Conservation (phyloP, 2,113 vertebrate genomes). For the Meleagris gallopavo region DNA sequence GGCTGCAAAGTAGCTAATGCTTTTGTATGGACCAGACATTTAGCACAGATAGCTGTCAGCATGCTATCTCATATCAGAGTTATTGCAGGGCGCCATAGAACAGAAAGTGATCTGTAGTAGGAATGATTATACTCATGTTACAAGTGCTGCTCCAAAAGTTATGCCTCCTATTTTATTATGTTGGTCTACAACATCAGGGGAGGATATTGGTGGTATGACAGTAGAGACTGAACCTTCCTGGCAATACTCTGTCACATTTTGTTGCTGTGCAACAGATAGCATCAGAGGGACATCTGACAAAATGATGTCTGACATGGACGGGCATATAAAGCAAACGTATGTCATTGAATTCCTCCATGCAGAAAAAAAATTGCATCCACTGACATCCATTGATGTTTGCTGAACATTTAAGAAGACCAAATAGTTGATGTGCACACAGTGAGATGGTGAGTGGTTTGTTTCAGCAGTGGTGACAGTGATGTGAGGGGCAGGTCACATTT, state of each 20-base stretch:
- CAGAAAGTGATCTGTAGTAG: neutral
- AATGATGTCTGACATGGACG: too few relatives aligned
- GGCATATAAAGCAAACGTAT: too few relatives aligned
- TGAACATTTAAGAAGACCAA: too few relatives aligned
- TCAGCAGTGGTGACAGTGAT: too few relatives aligned
- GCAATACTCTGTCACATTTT: neutral
- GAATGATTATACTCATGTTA: neutral
- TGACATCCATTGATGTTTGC: too few relatives aligned
- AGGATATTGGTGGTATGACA: neutral
- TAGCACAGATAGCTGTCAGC: slow-evolving; percentile 15
- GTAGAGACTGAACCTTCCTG: neutral
- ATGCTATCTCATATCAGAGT: neutral
- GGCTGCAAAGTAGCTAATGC: neutral
- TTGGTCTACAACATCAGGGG: neutral
- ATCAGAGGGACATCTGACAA: too few relatives aligned
- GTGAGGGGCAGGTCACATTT: too few relatives aligned
- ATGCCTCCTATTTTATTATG: neutral
- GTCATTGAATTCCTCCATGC: too few relatives aligned
- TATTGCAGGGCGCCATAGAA: neutral
- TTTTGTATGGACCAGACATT: slow-evolving; percentile 49
- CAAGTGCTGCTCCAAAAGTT: neutral
- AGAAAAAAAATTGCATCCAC: too few relatives aligned
- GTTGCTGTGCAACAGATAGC: too few relatives aligned
- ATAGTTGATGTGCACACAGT: too few relatives aligned
- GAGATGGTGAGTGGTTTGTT: too few relatives aligned